Percentiles rank a stretch among this genome's conserved stretches.
phyloP scores from a whole-genome alignment of 2,888 invertebrate species.

The Aleiodes testaceus region DNA sequence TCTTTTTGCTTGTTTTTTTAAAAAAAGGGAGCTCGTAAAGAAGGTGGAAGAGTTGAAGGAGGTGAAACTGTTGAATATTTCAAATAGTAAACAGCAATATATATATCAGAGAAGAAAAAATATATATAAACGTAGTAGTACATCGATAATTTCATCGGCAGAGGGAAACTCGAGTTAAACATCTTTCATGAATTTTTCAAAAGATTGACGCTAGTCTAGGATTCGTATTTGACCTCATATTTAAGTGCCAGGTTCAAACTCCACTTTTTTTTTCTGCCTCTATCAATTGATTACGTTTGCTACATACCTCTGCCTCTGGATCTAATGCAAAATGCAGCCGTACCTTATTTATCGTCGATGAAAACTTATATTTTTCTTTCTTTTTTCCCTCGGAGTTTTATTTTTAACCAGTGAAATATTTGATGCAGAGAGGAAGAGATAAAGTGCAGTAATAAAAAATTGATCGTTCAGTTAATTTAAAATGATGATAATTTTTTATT shows the following conservation, averaged over 20 bases:
- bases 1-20: not conserved
- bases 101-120: not conserved
- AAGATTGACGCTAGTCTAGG: slow-evolving; percentile 10
- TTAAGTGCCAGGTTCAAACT: not conserved
- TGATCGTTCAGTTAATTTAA: not conserved
- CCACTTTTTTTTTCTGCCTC: not conserved
- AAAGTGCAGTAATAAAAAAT: not conserved
- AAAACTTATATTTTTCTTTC: slow-evolving; percentile 9
- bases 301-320: not conserved
- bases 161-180: slow-evolving; percentile 30
- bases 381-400: not conserved
- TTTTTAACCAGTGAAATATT: not conserved
- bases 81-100: slow-evolving; percentile 18
- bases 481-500: too few relatives aligned
- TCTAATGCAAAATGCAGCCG: slow-evolving; percentile 21
- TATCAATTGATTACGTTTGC: not conserved
- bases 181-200: slow-evolving; percentile 38
- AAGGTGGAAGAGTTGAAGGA: not conserved
- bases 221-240: slow-evolving; percentile 27
- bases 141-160: slow-evolving; percentile 41
- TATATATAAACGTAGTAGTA: slow-evolving; percentile 9
- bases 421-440: not conserved
- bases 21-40: not conserved
- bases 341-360: slow-evolving; percentile 25
- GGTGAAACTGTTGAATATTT: slow-evolving; percentile 41